Evolutionary conservation across 2,797 vertebrate species (phyloP).

Genomic region (Thripadectes ignobilis): DNA sequence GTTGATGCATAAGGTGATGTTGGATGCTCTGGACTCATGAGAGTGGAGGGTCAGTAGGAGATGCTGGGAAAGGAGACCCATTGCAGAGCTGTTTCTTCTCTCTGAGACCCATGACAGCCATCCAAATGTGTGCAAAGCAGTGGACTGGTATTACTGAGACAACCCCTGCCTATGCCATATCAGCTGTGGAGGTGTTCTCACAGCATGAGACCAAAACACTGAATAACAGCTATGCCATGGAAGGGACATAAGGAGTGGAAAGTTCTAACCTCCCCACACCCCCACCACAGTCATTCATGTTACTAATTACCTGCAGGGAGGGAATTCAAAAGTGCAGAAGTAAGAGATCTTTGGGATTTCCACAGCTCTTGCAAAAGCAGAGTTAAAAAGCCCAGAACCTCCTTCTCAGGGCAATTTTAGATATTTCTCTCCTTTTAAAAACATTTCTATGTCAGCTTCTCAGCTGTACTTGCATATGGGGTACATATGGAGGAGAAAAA

Average conservation of each 20-base stretch:
- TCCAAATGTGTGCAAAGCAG: background rate
- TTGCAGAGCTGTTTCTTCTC: background rate
- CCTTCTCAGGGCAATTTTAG: background rate
- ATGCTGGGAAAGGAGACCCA: background rate
- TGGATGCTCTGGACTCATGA: background rate
- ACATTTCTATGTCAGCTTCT: slow-evolving; percentile 17
- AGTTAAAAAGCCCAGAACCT: background rate
- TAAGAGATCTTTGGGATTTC: background rate
- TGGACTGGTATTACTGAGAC: background rate
- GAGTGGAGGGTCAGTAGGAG: background rate
- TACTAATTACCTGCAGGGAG: background rate
- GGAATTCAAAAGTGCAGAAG: background rate
- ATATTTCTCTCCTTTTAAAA: background rate
- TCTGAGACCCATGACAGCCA: background rate
- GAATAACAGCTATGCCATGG: background rate
- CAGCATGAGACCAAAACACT: background rate
- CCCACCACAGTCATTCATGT: fast-evolving
- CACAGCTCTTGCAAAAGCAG: background rate
- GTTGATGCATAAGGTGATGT: background rate
- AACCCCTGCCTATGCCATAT: fast-evolving
- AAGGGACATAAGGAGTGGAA: background rate
- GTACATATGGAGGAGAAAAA: slow-evolving; percentile 43
- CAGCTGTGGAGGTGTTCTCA: background rate
- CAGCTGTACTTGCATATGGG: slow-evolving; percentile 51
- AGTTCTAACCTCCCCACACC: background rate